Conservation (phyloP, 1,140 invertebrate genomes). For the Augochlora pura region DNA sequence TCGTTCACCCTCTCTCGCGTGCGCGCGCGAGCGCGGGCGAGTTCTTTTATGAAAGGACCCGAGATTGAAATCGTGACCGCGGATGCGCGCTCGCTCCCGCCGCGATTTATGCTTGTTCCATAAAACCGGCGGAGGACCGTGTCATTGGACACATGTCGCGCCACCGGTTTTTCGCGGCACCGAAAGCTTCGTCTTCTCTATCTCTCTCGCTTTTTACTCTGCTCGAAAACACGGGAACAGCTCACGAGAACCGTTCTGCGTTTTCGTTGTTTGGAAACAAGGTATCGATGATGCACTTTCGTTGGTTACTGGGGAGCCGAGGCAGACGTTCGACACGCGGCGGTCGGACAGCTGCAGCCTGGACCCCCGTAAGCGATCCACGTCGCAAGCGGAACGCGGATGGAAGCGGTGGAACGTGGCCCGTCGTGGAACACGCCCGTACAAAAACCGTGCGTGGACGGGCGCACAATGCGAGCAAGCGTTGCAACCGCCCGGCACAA, state of each 20-base stretch:
- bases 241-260: no score
- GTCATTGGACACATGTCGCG: conserved; percentile 59
- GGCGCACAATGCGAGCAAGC: conserved; percentile 67
- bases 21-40: conserved; percentile 35
- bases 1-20: no score
- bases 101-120: conserved; percentile 58
- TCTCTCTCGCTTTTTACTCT: conserved; percentile 1
- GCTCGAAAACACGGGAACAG: conserved; percentile 1
- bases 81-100: conserved; percentile 31
- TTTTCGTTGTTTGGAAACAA: no score
- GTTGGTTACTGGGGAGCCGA: no score
- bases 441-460: conserved; percentile 69
- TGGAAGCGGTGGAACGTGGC: conserved; percentile 41
- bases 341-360: conserved; percentile 62
- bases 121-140: conserved; percentile 56
- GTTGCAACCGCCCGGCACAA: conserved; percentile 72
- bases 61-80: conserved; percentile 64
- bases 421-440: conserved; percentile 48
- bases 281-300: no score
- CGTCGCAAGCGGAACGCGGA: conserved; percentile 27
- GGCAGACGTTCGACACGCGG: conserved; percentile 31
- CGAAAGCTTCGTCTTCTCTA: neutral
- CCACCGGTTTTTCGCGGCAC: conserved; percentile 37
- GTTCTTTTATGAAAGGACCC: conserved; percentile 65
- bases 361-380: conserved; percentile 43